Conservation (phyloP, 2,113 vertebrate species). For the Scopus umbretta region DNA sequence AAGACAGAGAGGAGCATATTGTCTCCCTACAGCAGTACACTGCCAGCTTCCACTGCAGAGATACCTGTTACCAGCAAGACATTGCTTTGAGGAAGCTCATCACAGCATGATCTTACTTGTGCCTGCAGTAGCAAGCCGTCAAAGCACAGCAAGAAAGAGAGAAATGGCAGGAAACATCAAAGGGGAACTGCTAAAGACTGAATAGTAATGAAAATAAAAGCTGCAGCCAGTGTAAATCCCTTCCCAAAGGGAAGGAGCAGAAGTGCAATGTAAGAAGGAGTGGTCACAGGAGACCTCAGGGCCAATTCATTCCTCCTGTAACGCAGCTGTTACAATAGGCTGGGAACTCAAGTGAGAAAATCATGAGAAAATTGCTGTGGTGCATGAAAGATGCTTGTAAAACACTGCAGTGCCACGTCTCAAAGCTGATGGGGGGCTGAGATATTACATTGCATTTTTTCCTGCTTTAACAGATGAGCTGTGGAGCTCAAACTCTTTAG, state of each 20-base stretch:
- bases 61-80: constrained; percentile 55
- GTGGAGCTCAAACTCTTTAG: background rate
- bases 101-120: constrained; percentile 45
- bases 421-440: background rate
- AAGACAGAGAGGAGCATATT: constrained; percentile 25
- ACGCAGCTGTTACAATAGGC: constrained; percentile 2
- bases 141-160: constrained; percentile 53
- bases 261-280: constrained; percentile 34
- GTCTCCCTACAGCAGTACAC: constrained; percentile 26
- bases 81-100: constrained; percentile 51
- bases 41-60: background rate
- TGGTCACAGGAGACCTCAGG: constrained; percentile 15
- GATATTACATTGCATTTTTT: background rate
- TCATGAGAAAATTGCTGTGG: background rate
- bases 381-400: background rate
- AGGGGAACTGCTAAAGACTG: constrained; percentile 26
- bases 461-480: background rate
- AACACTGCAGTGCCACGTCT: background rate
- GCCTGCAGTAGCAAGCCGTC: constrained; percentile 34
- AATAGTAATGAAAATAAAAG: constrained; percentile 58
- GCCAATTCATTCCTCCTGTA: background rate
- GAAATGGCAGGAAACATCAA: constrained; percentile 49
- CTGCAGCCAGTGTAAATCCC: constrained; percentile 25
- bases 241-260: constrained; percentile 29
- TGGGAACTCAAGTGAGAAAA: constrained; percentile 32